Percentiles rank a stretch among this genome's conserved stretches.
Conservation (phyloP, 2,113 vertebrate species). For the Amphiprion percula region DNA sequence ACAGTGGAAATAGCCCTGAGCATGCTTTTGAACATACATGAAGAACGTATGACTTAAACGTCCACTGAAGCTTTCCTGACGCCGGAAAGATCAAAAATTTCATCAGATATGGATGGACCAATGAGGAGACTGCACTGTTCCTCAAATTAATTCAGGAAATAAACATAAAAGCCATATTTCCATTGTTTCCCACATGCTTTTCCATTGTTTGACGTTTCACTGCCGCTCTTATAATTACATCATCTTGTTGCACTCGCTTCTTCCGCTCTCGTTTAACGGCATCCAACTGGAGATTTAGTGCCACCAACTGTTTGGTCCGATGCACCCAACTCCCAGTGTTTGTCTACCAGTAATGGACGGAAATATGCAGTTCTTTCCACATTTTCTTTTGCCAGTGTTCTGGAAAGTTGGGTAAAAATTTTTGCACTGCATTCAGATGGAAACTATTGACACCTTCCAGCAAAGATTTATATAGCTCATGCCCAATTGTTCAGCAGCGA, state of each 20-base stretch:
- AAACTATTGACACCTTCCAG: not conserved
- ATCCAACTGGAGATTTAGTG: not conserved
- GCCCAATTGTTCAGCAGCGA: conserved; percentile 19
- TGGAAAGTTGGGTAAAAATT: conserved; percentile 8
- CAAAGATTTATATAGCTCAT: conserved; percentile 17
- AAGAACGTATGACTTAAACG: not conserved
- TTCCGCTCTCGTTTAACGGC: not conserved
- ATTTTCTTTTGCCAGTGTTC: not conserved
- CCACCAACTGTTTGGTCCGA: not conserved
- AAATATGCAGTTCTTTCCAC: not conserved
- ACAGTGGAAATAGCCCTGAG: no score
- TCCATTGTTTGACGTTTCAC: not conserved
- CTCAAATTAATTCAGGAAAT: conserved; percentile 2
- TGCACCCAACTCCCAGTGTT: not conserved
- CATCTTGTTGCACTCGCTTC: not conserved
- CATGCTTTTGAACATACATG: no score
- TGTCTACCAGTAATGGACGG: not conserved
- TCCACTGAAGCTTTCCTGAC: not conserved
- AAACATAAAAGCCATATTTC: not conserved
- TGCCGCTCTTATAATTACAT: not conserved
- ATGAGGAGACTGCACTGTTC: not conserved
- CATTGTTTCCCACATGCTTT: not conserved
- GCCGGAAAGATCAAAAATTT: not conserved
- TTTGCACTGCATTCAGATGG: not conserved
- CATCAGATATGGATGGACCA: not conserved